Conservation (phyloP, 2,797 vertebrate species). For the Dromococcyx pavoninus region DNA sequence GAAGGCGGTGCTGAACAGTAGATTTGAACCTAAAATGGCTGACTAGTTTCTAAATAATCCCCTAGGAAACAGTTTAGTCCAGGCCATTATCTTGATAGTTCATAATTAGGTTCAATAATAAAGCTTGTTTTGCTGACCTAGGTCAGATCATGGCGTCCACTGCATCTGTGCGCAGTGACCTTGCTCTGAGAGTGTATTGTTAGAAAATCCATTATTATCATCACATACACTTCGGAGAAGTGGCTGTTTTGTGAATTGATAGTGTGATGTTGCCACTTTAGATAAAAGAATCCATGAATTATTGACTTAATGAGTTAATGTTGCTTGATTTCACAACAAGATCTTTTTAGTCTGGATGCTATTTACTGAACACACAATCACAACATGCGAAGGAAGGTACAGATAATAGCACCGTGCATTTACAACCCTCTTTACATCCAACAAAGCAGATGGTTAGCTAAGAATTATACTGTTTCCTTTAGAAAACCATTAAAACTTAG, state of each 20-base stretch:
- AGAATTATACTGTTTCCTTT: neutral
- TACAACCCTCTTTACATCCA: slow-evolving; percentile 26
- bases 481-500: slow-evolving; percentile 6
- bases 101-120: slow-evolving; percentile 84
- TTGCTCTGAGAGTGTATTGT: slow-evolving; percentile 82
- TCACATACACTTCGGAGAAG: slow-evolving; percentile 83
- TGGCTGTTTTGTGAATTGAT: slow-evolving; percentile 85
- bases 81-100: slow-evolving; percentile 84
- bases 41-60: slow-evolving; percentile 79
- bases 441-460: neutral
- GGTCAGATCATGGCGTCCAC: slow-evolving; percentile 77
- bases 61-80: slow-evolving; percentile 78
- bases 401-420: slow-evolving; percentile 49
- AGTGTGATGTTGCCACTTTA: slow-evolving; percentile 88
- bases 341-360: slow-evolving; percentile 78
- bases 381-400: slow-evolving; percentile 39
- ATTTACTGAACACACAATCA: slow-evolving; percentile 74
- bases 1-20: slow-evolving; percentile 49
- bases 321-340: slow-evolving; percentile 85
- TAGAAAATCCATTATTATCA: slow-evolving; percentile 88
- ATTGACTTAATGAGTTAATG: slow-evolving; percentile 95
- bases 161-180: slow-evolving; percentile 77
- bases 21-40: slow-evolving; percentile 73
- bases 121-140: slow-evolving; percentile 82
- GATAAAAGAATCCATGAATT: slow-evolving; percentile 92